Base-by-base conservation (phyloP, 2,888 invertebrate genomes). In the Megalurothrips usitatus region DNA sequence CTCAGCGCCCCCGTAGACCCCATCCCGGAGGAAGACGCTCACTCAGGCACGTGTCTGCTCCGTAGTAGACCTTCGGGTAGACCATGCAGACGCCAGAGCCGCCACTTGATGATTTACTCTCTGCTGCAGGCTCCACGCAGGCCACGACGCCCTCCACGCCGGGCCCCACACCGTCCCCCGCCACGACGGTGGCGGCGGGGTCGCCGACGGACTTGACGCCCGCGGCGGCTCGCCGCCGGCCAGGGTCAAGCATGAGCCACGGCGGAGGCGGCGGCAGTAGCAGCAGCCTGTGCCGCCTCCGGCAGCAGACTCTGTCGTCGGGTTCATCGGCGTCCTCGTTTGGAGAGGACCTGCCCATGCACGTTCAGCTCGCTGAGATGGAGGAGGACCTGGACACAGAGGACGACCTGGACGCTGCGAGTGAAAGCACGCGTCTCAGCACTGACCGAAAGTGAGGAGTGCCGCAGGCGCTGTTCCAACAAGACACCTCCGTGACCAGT, bases 11-110 rank as follows among this genome's bases (percentile, higher is more conserved):
- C 80, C 83, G 83, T 90, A 75, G 92, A 92, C 86, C 92, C 91
- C 83, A 93, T 93, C 85, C 93, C 93, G 81, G 93, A 94, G 88
- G 93, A 93, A 86, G 91, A 91, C 86, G 83, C 82, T 49, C 80
- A 83, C 28, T 84, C 84, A 79, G 83, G 85, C 80, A 85, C 84
- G 34, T 84, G 68, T 12, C 26, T n/a, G n/a, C n/a, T n/a, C n/a
- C n/a, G n/a, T n/a, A n/a, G n/a, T n/a, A n/a, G n/a, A n/a, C n/a
- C n/a, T n/a, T n/a, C n/a, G n/a, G n/a, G n/a, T n/a, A n/a, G n/a
- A n/a, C n/a, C n/a, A n/a, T n/a, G n/a, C n/a, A n/a, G n/a, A n/a
- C n/a, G n/a, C n/a, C n/a, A n/a, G 34, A 43, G 34, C 14, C 58
- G 14, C 14, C 17, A 19, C 6, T n/a, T 58, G 0, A 58, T 10